Conservation (phyloP, 2,888 invertebrate genomes). For the Chrysomela aeneicollis region DNA sequence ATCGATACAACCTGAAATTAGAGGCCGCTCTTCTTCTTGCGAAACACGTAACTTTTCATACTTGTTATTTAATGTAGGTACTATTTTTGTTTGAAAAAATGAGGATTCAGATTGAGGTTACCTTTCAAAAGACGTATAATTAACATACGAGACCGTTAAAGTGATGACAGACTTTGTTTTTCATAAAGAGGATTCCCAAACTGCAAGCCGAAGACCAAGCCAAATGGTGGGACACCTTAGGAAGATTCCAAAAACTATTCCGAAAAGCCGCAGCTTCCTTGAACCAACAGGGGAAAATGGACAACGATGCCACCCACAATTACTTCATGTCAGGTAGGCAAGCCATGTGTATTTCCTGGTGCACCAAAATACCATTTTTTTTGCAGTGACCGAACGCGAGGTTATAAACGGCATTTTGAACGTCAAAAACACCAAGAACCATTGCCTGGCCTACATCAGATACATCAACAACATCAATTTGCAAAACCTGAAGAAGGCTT, state of each 20-base stretch:
- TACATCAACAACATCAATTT: slow-evolving; percentile 98
- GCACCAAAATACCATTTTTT: slow-evolving; percentile 44
- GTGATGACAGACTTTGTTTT: neutral
- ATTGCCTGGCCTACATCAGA: slow-evolving; percentile 92
- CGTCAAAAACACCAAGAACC: slow-evolving; percentile 93
- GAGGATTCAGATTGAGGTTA: too few relatives aligned
- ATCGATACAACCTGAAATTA: too few relatives aligned
- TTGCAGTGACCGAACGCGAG: slow-evolving; percentile 94
- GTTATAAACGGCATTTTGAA: slow-evolving; percentile 94
- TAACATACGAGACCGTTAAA: too few relatives aligned
- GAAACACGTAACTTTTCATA: too few relatives aligned
- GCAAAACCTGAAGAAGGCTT: slow-evolving; percentile 92
- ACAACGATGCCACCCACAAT: slow-evolving; percentile 93
- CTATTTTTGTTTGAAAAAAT: too few relatives aligned
- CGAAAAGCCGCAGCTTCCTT: slow-evolving; percentile 91
- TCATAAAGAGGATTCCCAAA: slow-evolving; percentile 88
- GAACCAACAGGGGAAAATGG: slow-evolving; percentile 83
- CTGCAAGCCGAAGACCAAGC: slow-evolving; percentile 96
- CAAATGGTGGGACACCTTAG: slow-evolving; percentile 97
- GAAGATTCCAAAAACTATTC: slow-evolving; percentile 93
- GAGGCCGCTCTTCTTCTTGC: too few relatives aligned
- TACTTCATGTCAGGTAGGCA: slow-evolving; percentile 99
- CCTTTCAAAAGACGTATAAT: too few relatives aligned
- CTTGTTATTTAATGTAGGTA: too few relatives aligned
- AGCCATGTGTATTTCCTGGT: neutral